phyloP scores from a whole-genome alignment of 2,888 invertebrate species.

The Cremastobaeus sp. region DNA sequence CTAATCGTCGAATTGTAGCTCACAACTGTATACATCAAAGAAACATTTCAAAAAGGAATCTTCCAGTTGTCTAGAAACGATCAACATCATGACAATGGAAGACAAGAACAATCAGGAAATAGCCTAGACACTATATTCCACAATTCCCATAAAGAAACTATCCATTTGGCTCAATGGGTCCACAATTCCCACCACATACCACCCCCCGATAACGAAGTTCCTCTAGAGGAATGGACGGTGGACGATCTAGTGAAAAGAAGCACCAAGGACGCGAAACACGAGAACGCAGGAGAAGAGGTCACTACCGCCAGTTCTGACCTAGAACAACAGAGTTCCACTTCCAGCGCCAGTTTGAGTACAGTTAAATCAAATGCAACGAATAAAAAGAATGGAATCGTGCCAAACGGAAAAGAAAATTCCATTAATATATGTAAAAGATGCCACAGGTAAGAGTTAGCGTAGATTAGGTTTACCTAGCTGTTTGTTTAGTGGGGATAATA shows the following conservation, averaged over 20 bases:
- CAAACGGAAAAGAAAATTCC: slow-evolving; percentile 70
- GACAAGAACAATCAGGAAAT: slow-evolving; percentile 64
- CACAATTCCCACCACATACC: slow-evolving; percentile 75
- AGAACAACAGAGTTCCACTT: slow-evolving; percentile 75
- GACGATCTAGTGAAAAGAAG: slow-evolving; percentile 74
- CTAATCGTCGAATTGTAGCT: too few relatives aligned
- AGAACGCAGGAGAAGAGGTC: slow-evolving; percentile 66
- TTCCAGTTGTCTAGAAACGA: slow-evolving; percentile 50
- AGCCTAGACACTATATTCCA: slow-evolving; percentile 66
- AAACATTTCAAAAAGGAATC: slow-evolving; percentile 58
- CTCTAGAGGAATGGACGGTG: slow-evolving; percentile 75
- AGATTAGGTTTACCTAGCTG: too few relatives aligned
- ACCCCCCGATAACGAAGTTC: slow-evolving; percentile 71
- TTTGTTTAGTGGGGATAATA: neutral
- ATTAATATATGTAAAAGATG: slow-evolving; percentile 76
- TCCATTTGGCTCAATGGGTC: slow-evolving; percentile 75
- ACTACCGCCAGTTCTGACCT: slow-evolving; percentile 71
- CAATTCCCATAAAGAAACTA: slow-evolving; percentile 67
- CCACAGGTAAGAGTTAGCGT: slow-evolving; percentile 76
- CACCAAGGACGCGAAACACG: slow-evolving; percentile 65
- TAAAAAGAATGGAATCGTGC: slow-evolving; percentile 71
- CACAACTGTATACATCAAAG: slow-evolving; percentile 39
- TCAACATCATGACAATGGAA: slow-evolving; percentile 55
- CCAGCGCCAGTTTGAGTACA: slow-evolving; percentile 75
- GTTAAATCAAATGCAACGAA: slow-evolving; percentile 73